These are phyloP conservation scores for Neopelma chrysocephalum DNA, from an alignment of 2,797 vertebrate species.

Conservation along the genomic window DNA sequence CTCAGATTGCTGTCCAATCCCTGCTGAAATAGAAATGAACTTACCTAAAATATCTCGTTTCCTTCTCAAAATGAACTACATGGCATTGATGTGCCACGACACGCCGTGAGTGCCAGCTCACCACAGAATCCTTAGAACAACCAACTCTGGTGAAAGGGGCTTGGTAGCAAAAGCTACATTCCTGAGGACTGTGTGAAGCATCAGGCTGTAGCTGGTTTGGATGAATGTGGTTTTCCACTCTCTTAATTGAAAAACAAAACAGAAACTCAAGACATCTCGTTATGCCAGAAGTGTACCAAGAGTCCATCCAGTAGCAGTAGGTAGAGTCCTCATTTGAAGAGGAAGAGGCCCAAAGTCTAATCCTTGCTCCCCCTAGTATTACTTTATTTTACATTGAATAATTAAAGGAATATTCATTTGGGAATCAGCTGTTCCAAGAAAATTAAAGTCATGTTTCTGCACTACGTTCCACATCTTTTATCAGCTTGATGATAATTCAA, in stretches of 20 bases:
- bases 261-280: not conserved
- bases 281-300: not conserved
- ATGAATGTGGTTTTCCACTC: not conserved
- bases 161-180: not conserved
- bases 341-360: not conserved
- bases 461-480: fast-evolving
- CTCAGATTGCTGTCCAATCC: not conserved
- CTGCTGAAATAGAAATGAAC: not conserved
- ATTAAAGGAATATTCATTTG: not conserved
- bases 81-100: fast-evolving
- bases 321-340: not conserved
- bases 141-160: not conserved
- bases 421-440: not conserved
- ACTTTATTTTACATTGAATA: not conserved
- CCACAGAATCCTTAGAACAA: not conserved
- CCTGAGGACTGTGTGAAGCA: not conserved
- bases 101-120: not conserved
- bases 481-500: not conserved
- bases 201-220: not conserved
- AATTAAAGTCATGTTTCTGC: not conserved
- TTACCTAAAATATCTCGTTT: not conserved
- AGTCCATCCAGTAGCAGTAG: not conserved
- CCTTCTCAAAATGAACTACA: not conserved
- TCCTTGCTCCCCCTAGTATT: not conserved
- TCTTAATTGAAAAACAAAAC: not conserved